Evolutionary conservation across 2,888 invertebrate genomes (phyloP).

Genomic region (Meliscaeva auricollis): DNA sequence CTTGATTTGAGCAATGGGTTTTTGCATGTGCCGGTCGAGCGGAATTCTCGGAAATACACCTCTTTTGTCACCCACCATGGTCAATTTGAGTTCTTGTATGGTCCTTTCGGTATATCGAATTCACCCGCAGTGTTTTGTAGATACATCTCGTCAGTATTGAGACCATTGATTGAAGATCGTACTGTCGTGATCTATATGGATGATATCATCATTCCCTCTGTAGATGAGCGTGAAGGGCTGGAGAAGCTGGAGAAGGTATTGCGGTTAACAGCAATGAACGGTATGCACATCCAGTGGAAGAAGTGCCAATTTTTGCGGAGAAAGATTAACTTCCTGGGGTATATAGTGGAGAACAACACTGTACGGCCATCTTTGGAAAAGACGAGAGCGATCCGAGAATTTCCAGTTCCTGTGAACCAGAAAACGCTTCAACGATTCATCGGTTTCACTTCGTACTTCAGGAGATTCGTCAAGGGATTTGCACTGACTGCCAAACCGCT

Average conservation of each 20-base stretch:
- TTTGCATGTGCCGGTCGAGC: slow-evolving; percentile 76
- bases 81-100: slow-evolving; percentile 75
- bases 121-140: slow-evolving; percentile 71
- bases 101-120: slow-evolving; percentile 76
- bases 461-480: slow-evolving; percentile 23
- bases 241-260: slow-evolving; percentile 37
- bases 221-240: slow-evolving; percentile 49
- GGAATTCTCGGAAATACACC: slow-evolving; percentile 76
- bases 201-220: slow-evolving; percentile 69
- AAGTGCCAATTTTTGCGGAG: slow-evolving; percentile 70
- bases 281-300: slow-evolving; percentile 51
- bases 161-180: slow-evolving; percentile 47
- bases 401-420: slow-evolving; percentile 12
- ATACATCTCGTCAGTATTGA: slow-evolving; percentile 62
- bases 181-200: slow-evolving; percentile 66
- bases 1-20: slow-evolving; percentile 77
- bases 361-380: slow-evolving; percentile 53
- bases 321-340: slow-evolving; percentile 67
- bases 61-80: slow-evolving; percentile 77
- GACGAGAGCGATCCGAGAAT: slow-evolving; percentile 29
- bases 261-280: slow-evolving; percentile 56
- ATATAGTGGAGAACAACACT: slow-evolving; percentile 44
- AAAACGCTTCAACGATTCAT: slow-evolving; percentile 34
- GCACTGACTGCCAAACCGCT: slow-evolving; percentile 25
- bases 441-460: slow-evolving; percentile 45